A percentile compares a stretch with the other conserved stretches of the same genome.
These are phyloP conservation scores for Parasteatoda tepidariorum DNA, from an alignment of 1,140 invertebrate genomes.

Conservation along the genomic window DNA sequence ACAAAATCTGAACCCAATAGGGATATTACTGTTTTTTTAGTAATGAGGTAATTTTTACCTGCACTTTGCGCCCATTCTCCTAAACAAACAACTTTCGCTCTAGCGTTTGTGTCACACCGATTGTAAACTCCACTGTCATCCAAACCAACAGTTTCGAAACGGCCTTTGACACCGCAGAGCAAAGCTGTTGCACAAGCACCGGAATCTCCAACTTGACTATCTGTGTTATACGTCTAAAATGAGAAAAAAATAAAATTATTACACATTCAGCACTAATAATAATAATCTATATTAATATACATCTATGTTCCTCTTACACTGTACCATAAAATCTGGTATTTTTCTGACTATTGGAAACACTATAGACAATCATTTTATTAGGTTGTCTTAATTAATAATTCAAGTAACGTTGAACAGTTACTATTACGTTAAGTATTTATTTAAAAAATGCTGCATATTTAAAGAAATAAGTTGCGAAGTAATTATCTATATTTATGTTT, in stretches of 20 bases:
- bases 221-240: constrained; percentile 85
- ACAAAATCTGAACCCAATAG: no score
- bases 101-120: constrained; percentile 76
- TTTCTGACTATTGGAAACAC: no score
- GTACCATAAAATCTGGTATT: neutral
- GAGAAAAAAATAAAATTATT: neutral
- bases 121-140: constrained; percentile 74
- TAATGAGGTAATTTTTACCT: constrained; percentile 73
- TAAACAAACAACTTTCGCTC: constrained; percentile 74
- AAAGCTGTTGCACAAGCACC: constrained; percentile 89
- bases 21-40: no score
- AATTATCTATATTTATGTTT: no score
- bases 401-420: no score
- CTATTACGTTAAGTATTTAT: no score
- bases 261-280: no score
- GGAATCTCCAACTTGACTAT: constrained; percentile 90
- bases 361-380: no score
- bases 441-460: no score
- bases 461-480: no score
- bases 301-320: neutral
- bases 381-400: no score
- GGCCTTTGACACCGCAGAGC: constrained; percentile 86
- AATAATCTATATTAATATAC: no score
- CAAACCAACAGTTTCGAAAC: constrained; percentile 82
- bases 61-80: constrained; percentile 77